Evolutionary conservation across 2,113 vertebrate species (phyloP), one percentile per base, ranked within the genome.

Genomic region (Furnarius figulus): DNA sequence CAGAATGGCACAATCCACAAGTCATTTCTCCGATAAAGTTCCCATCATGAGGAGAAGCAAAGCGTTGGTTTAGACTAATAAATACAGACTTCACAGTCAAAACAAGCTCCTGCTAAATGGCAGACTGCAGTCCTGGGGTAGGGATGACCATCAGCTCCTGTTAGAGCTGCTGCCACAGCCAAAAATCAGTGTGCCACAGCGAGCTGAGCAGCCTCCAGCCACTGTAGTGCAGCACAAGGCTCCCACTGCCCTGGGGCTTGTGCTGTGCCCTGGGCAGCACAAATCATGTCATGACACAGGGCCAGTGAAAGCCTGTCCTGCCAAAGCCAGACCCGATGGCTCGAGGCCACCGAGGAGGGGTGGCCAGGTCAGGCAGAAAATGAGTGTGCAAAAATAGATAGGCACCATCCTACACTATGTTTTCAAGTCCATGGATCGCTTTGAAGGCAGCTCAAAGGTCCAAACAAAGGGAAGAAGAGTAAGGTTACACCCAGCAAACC

Each of bases 201-300:
- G 55, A 56, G 55, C 55, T n/a, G 55, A 22, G 13, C 31, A 56
- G 31, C 55, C 33, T 56, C 58, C 58, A 59, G 58, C n/a, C 25
- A 14, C 58, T 25, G n/a, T 15, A 15, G 4, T 3, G 6, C n/a
- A 35, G 31, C 56, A 23, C 56, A n/a, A 33, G 23, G 35, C 35
- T 37, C 49, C 3, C 49, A 2, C 5, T 33, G 44, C 46, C 5
- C 2, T 3, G n/a, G 17, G 4, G 6, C 17, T 10, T 17, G 11
- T 37, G 35, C 13, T 52, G 23, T 30, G 23, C 50, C 37, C 59
- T 18, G 18, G 65, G 37, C 62, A 40, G n/a, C 39, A 53, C 1
- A 2, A 6, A 2, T 25, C 11, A 14, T 3, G 1, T 10, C 28
- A 3, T 5, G n/a, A 27, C 3, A 0, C 13, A 11, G 50, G 49